Conservation (phyloP, 2,888 invertebrate species). For the Hirudinaria manillensis region DNA sequence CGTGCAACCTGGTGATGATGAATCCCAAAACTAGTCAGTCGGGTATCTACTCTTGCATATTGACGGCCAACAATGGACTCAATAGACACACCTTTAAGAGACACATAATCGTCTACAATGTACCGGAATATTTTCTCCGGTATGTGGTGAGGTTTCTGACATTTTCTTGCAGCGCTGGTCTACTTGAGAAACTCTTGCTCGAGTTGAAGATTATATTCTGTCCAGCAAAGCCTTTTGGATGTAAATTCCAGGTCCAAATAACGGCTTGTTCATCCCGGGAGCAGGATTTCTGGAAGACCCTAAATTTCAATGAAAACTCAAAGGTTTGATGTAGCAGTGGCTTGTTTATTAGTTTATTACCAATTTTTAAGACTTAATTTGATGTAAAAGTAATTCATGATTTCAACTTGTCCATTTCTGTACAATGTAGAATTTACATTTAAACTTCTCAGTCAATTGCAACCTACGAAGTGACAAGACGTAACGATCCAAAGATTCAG, state of each 20-base stretch:
- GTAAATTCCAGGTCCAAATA: background rate
- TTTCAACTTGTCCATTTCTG: background rate
- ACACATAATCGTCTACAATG: conserved; percentile 12
- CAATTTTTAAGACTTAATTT: no score
- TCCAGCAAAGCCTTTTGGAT: background rate
- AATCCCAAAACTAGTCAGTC: background rate
- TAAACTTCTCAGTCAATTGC: background rate
- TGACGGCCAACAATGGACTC: background rate
- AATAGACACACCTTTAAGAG: background rate
- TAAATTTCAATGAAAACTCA: background rate
- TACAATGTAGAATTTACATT: background rate
- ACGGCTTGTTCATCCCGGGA: background rate
- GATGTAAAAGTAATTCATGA: background rate
- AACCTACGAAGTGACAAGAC: background rate
- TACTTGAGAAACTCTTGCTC: background rate
- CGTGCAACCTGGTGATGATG: conserved; percentile 13
- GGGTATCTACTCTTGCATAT: conserved; percentile 18
- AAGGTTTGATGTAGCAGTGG: no score
- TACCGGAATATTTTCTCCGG: conserved; percentile 7
- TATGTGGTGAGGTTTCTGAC: background rate
- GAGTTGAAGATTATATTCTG: conserved; percentile 1
- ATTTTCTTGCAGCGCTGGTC: background rate
- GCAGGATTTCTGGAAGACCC: background rate
- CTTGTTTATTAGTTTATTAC: no score
- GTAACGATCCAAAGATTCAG: background rate